phyloP scores from a whole-genome alignment of 2,888 invertebrate species.

The Cephus pulcher region DNA sequence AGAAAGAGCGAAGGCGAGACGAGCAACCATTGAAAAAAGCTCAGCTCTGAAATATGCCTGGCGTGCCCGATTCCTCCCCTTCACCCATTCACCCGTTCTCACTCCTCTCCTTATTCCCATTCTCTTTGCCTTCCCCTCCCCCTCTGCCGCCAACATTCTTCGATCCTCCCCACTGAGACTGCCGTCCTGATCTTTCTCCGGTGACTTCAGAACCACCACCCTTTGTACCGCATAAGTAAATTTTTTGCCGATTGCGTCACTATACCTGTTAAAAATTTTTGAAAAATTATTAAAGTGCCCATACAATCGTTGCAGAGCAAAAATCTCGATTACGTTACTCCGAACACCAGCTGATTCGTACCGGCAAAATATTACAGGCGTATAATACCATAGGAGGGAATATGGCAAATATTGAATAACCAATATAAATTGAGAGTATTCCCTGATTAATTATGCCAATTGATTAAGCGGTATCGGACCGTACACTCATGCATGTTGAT shows the following conservation, averaged over 20 bases:
- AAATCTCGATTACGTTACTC: neutral
- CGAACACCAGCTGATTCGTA: neutral
- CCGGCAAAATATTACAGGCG: neutral
- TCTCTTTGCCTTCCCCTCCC: neutral
- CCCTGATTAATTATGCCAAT: slow-evolving; percentile 55
- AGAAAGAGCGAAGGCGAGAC: slow-evolving; percentile 17
- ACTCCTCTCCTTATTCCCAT: neutral
- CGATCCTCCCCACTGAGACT: neutral
- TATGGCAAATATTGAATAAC: neutral
- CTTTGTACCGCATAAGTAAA: neutral
- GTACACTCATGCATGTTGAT: slow-evolving; percentile 48
- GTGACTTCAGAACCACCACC: neutral
- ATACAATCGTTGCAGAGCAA: no score
- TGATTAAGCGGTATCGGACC: slow-evolving; percentile 47
- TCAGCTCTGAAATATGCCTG: slow-evolving; percentile 31
- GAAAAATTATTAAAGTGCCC: neutral
- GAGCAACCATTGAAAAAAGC: slow-evolving; percentile 33
- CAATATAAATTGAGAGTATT: neutral
- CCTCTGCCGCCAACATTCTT: neutral
- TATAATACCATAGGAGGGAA: neutral
- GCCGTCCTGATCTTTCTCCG: neutral
- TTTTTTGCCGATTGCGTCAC: neutral
- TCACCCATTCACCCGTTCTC: slow-evolving; percentile 15
- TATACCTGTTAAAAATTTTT: neutral
- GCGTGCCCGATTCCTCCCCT: slow-evolving; percentile 17